Evolutionary conservation across 2,113 vertebrate genomes (phyloP), one percentile per base, ranked within the genome.

Genomic region (Oreochromis spilurus): DNA sequence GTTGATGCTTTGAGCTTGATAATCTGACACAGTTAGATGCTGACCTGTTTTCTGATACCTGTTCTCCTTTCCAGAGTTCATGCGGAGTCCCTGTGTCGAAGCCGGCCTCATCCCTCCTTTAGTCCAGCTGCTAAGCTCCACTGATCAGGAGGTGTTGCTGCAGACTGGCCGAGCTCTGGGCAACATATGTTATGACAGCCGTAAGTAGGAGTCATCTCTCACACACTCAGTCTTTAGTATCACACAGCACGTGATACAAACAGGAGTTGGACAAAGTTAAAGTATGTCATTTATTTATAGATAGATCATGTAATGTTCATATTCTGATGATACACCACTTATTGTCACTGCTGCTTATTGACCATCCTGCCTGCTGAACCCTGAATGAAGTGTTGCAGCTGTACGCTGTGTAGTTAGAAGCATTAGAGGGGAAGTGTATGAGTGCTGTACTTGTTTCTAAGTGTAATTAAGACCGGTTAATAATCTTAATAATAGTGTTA

Each of bases 171-270:
- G 99, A 67, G 99, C 99, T 62, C 97, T 99, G 78, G 99, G 99
- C 91, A 99, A 99, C 97, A 98, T 99, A 96, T 99, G 99, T 92
- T 99, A 99, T 9, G 98, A 99, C 92, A 99, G 98, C 97, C 98
- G 99, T 99, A 97, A 99, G 98, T 99, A 91, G 79, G 38, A 83
- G 77, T 82, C 87, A 12, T 58, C 31, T 67, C 40, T 75, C 34
- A 70, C 38, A 52, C 60, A 50, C 53, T 29, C 19, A 4, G 62
- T 85, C 80, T 45, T 85, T 58, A 24, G 58, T 24, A 12, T 31
- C 53, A 57, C 82, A 72, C 24, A 60, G 45, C 36, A 40, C 52
- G 60, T 1, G 70, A 5, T 21, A 24, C 38, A 72, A 3, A 36
- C 55, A 36, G 0, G 9, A 60, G 7, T n/a, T 0, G 0, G 62